Percentiles rank a stretch among this genome's conserved stretches.
Evolutionary conservation across 2,888 invertebrate species (phyloP).

Genomic region (Periphyllus acericola): DNA sequence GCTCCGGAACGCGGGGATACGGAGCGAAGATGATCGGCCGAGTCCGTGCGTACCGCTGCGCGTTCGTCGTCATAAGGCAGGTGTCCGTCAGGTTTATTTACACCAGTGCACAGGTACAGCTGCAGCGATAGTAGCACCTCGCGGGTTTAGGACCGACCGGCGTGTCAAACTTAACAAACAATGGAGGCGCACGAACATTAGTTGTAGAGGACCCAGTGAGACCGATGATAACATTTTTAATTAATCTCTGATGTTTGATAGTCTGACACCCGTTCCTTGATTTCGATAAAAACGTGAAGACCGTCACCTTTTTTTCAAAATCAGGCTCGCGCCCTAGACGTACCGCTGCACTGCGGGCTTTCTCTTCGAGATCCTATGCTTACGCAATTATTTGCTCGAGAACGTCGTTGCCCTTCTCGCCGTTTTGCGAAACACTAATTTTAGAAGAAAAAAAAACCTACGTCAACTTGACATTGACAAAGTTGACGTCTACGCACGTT

Average conservation of each 20-base stretch:
- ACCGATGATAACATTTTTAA: too few species aligned
- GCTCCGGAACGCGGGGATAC: background rate
- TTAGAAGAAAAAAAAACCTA: conserved; percentile 25
- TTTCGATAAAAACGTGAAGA: too few species aligned
- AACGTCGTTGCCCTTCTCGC: background rate
- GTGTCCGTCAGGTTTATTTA: background rate
- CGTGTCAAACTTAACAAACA: too few species aligned
- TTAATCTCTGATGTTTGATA: background rate
- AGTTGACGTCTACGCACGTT: background rate
- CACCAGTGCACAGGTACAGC: too few species aligned
- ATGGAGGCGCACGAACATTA: too few species aligned
- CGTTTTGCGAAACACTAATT: conserved; percentile 26
- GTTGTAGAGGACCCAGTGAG: too few species aligned
- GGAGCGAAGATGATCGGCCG: background rate
- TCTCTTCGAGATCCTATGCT: too few species aligned
- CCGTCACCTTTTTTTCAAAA: too few species aligned
- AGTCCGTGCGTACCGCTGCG: background rate
- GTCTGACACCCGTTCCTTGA: background rate
- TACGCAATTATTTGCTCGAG: too few species aligned
- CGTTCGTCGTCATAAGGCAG: background rate
- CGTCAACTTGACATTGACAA: conserved; percentile 34
- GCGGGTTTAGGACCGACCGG: too few species aligned
- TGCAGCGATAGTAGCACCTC: too few species aligned
- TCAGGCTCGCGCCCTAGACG: background rate
- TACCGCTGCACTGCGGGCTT: background rate